Conservation (phyloP, 1,140 invertebrate species). For the Harpegnathos saltator region DNA sequence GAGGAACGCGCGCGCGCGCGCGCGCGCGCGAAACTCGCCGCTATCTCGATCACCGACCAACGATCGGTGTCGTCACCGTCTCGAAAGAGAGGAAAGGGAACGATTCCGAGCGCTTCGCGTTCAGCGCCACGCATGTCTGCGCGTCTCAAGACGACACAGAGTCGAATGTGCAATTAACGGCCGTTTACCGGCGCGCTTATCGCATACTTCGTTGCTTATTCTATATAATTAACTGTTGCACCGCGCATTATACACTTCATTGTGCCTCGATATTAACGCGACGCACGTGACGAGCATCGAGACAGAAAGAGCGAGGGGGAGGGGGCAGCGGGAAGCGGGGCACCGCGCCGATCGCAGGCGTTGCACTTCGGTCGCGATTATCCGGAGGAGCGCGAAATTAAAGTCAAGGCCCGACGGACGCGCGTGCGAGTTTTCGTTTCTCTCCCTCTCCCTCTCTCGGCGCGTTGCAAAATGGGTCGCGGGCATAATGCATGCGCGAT, state of each 20-base stretch:
- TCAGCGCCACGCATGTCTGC: too few relatives aligned
- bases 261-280: conserved; percentile 8
- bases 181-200: neutral
- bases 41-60: too few relatives aligned
- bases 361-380: conserved; percentile 11
- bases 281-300: conserved; percentile 18
- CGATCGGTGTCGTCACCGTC: too few relatives aligned
- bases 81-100: too few relatives aligned
- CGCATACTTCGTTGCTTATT: neutral
- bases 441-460: conserved; percentile 28
- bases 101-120: too few relatives aligned
- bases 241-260: neutral
- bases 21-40: too few relatives aligned
- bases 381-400: conserved; percentile 51
- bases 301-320: neutral
- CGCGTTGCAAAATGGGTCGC: conserved; percentile 48
- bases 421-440: too few relatives aligned
- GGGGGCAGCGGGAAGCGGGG: too few relatives aligned
- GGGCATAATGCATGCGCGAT: conserved; percentile 24
- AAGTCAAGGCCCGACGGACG: conserved; percentile 38
- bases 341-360: conserved; percentile 27
- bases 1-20: too few relatives aligned
- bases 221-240: neutral
- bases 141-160: too few relatives aligned
- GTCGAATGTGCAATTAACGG: too few relatives aligned